Evolutionary conservation across 1,140 invertebrate genomes (phyloP).

Genomic region (Lepidotrigona ventralis): DNA sequence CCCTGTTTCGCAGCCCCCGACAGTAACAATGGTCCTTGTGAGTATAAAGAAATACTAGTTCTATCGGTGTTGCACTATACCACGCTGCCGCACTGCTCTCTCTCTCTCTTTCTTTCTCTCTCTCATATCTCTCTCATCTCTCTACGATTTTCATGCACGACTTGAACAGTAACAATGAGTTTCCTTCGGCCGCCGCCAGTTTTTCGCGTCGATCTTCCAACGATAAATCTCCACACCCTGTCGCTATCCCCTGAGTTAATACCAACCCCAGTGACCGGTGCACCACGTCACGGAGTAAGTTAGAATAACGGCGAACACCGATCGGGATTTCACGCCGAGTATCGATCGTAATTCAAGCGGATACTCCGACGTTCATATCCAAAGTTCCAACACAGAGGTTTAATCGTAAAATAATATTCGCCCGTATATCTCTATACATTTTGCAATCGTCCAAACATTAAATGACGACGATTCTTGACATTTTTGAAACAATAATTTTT

Average conservation of each 20-base stretch:
- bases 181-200: not conserved
- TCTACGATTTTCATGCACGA: slow-evolving; percentile 26
- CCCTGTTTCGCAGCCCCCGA: slow-evolving; percentile 86
- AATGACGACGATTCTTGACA: not conserved
- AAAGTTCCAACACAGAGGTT: not conserved
- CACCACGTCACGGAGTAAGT: slow-evolving; percentile 7
- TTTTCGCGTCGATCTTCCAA: not conserved
- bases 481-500: not conserved
- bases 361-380: not conserved
- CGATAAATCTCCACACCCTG: not conserved
- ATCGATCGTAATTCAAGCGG: not conserved
- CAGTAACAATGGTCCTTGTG: slow-evolving; percentile 91
- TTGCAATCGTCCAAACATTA: not conserved
- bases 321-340: not conserved
- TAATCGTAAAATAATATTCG: not conserved
- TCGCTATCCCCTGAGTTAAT: not conserved
- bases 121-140: not conserved
- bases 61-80: slow-evolving; percentile 76
- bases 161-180: slow-evolving; percentile 3
- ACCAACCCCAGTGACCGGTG: not conserved
- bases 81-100: slow-evolving; percentile 67
- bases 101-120: not conserved
- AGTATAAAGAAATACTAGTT: slow-evolving; percentile 84
- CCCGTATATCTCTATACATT: not conserved
- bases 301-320: not conserved